A percentile compares a stretch with the other conserved stretches of the same genome.
phyloP scores from a whole-genome alignment of 2,888 invertebrate genomes.

The Xestoiulus laeticollis region DNA sequence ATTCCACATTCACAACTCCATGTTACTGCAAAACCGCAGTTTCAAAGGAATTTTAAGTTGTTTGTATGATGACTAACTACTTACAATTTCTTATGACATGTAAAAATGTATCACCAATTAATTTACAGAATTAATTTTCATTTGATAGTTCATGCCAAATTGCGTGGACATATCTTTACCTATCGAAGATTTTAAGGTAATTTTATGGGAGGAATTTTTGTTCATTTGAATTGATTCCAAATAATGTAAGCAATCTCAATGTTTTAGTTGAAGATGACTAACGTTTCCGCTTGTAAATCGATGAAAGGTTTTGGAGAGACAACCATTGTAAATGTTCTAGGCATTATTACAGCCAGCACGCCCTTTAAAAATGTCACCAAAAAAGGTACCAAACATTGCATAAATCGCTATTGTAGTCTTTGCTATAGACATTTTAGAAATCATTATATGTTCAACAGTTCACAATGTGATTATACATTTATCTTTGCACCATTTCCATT shows the following conservation, averaged over 20 bases:
- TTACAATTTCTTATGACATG: too few species aligned
- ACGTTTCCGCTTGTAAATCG: background rate
- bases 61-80: background rate
- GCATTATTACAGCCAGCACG: background rate
- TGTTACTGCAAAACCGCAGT: background rate
- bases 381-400: background rate
- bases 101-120: background rate
- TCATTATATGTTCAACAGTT: background rate
- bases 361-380: background rate
- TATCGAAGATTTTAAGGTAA: background rate
- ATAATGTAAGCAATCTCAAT: background rate
- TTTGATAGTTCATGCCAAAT: background rate
- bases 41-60: background rate
- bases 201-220: background rate
- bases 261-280: background rate
- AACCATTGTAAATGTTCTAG: background rate
- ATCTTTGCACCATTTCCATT: background rate
- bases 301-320: background rate
- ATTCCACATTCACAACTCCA: background rate
- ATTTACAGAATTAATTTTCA: background rate
- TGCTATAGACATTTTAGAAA: background rate
- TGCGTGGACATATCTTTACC: background rate
- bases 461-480: background rate
- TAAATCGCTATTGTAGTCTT: background rate
- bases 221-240: background rate